Base-by-base conservation (phyloP, 1,140 invertebrate genomes). In the Cydia amplana region DNA sequence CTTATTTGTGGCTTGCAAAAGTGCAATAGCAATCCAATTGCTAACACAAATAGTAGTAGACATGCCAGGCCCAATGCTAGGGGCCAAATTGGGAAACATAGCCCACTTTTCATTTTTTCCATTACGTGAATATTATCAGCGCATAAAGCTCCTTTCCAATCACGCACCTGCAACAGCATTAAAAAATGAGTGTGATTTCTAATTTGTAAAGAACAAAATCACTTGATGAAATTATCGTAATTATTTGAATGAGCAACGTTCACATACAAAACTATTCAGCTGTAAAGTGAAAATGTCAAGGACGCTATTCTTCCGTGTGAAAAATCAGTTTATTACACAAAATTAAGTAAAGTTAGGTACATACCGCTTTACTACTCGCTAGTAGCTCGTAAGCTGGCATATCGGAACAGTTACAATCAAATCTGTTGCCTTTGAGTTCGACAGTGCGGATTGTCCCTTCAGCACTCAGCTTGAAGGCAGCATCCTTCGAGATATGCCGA, bases 121-220 rank as follows among this genome's bases (percentile, higher is more conserved):
- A 20, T n/a, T n/a, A 60, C 55, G 18, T 60, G 16, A 60, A 60
- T 60, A 60, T 60, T 60, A n/a, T 60, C 55, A 9, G 55, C 18
- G 55, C 55, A 60, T 16, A 60, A 10, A 18, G 18, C 20, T 60
- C 23, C 55, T 9, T 20, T 60, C 55, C 55, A 60, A 60, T 60
- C 55, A 60, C n/a, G n/a, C 55, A 60, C 55, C 55, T 60, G 55
- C 1, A 60, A 60, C 55, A 60, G 32, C 12, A 9, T 49, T 49
- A 49, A 18, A 9, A 60, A 51, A 51, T 0, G 10, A 6, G 49
- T 18, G 12, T 46, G 12, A 46, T 46, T 14, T 46, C 14, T 14
- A 46, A 9, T 14, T 14, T 14, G 0, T 46, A 14, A 46, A 46
- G 0, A 46, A 12, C 14, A 12, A 46, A 46, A 16, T 3, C 43